Percentiles rank a stretch among this genome's conserved stretches.
Conservation (phyloP, 2,113 vertebrate species). For the human (Homo sapiens) region DNA sequence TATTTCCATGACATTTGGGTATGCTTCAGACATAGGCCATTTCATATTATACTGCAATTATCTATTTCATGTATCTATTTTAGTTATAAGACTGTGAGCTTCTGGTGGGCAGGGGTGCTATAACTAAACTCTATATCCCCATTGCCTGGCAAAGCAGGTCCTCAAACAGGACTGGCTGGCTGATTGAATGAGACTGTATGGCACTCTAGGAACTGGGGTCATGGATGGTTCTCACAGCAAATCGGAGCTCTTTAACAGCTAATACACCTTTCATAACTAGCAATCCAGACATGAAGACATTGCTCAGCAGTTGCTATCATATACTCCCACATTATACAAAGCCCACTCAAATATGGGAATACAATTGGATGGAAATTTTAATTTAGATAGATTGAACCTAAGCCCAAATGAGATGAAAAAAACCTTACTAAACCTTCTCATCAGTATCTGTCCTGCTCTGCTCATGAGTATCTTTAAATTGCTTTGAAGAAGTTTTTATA, state of each 20-base stretch:
- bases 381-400: not conserved
- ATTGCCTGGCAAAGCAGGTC: not conserved
- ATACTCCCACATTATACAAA: not conserved
- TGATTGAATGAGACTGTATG: not conserved
- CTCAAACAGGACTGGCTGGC: not conserved
- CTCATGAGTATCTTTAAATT: not conserved
- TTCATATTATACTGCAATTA: not conserved
- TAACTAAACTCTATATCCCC: not conserved
- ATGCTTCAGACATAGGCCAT: not conserved
- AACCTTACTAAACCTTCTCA: not conserved
- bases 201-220: not conserved
- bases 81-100: not conserved
- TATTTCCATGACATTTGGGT: not conserved
- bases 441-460: not conserved
- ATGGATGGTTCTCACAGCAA: not conserved
- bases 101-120: not conserved
- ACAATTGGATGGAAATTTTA: not conserved
- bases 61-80: not conserved
- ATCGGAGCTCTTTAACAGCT: not conserved
- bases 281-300: not conserved
- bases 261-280: not conserved
- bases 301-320: not conserved
- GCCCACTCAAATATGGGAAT: not conserved
- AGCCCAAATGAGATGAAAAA: not conserved
- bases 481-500: not conserved